These are phyloP conservation scores for Brachylomia viminalis DNA, from an alignment of 2,888 invertebrate genomes.

Conservation along the genomic window DNA sequence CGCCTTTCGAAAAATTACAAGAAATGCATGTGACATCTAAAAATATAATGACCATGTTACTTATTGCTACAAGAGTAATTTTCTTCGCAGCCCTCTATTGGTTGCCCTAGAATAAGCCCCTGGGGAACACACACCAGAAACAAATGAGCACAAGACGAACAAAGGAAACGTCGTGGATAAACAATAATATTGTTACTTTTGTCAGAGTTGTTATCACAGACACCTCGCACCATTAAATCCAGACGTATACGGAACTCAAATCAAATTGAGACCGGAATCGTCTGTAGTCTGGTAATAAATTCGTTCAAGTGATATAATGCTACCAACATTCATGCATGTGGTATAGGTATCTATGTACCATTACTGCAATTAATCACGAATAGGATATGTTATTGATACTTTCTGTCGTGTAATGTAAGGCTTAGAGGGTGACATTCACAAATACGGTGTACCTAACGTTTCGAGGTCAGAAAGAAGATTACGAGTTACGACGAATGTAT, in stretches of 20 bases:
- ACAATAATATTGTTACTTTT: constrained; percentile 38
- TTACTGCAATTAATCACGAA: constrained; percentile 56
- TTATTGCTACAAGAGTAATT: constrained; percentile 20
- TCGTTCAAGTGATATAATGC: constrained; percentile 50
- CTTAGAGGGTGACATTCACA: constrained; percentile 43
- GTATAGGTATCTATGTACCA: constrained; percentile 26
- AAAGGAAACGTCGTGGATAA: constrained; percentile 14
- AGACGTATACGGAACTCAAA: constrained; percentile 27
- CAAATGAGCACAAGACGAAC: constrained; percentile 21
- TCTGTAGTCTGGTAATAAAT: constrained; percentile 57
- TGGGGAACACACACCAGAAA: not conserved
- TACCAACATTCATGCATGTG: constrained; percentile 24
- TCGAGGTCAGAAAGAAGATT: constrained; percentile 50
- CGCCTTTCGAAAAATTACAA: not conserved
- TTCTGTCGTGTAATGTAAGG: constrained; percentile 23
- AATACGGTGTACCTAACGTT: constrained; percentile 20
- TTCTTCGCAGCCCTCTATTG: constrained; percentile 19
- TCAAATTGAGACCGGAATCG: constrained; percentile 44
- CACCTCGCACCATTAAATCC: constrained; percentile 24
- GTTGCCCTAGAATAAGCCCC: constrained; percentile 29
- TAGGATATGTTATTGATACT: constrained; percentile 47
- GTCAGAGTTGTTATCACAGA: constrained; percentile 33
- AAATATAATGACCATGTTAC: constrained; percentile 12
- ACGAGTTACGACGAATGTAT: constrained; percentile 33
- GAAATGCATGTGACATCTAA: constrained; percentile 23